phyloP scores from a whole-genome alignment of 2,113 vertebrate species.

The Leucopternis melanops region DNA sequence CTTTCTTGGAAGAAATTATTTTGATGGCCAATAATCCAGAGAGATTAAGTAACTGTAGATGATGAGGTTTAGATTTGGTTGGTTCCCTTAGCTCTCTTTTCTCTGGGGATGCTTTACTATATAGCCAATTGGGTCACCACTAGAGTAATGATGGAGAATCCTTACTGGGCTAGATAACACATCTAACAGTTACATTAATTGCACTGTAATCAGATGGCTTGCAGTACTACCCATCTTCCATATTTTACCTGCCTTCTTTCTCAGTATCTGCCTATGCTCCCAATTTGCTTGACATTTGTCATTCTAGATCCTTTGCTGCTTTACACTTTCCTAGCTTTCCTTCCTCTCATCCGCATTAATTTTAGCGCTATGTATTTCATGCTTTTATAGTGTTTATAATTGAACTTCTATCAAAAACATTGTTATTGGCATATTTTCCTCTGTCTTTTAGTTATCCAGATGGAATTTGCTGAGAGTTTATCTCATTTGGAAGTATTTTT shows the following conservation, averaged over 20 bases:
- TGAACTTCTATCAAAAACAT: background rate
- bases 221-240: background rate
- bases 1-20: background rate
- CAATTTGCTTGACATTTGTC: background rate
- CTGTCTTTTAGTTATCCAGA: background rate
- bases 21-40: background rate
- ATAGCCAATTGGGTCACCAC: background rate
- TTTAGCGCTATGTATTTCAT: background rate
- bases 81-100: background rate
- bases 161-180: background rate
- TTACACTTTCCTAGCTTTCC: background rate
- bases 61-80: background rate
- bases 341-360: background rate
- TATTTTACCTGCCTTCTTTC: background rate
- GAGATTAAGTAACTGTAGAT: background rate
- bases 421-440: conserved; percentile 2
- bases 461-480: conserved; percentile 1
- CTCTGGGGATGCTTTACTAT: background rate
- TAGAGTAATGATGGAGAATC: background rate
- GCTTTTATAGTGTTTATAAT: background rate
- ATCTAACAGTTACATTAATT: background rate
- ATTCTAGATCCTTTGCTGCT: background rate
- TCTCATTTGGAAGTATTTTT: conserved; percentile 16
- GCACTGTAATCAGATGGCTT: too few species aligned
- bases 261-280: background rate